phyloP scores from a whole-genome alignment of 2,888 invertebrate genomes.

The Mesoligia furuncula region DNA sequence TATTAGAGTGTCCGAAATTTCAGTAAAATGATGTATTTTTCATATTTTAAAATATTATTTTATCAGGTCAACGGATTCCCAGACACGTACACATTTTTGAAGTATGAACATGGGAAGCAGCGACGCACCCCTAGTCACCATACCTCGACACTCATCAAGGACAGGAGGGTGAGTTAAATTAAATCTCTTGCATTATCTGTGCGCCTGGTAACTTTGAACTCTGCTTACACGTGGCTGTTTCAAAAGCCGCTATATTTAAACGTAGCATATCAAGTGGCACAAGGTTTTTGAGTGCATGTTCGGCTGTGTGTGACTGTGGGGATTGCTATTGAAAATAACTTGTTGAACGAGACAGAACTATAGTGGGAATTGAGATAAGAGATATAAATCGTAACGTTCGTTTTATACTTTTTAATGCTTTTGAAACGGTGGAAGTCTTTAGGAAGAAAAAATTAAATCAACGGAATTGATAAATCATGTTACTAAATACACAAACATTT shows the following conservation, averaged over 20 bases:
- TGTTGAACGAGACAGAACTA: constrained; percentile 5
- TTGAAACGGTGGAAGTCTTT: neutral
- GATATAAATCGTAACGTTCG: neutral
- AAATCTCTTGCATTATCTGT: constrained; percentile 62
- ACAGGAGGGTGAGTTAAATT: constrained; percentile 89
- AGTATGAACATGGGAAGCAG: constrained; percentile 89
- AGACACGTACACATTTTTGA: constrained; percentile 92
- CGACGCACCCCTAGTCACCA: constrained; percentile 90
- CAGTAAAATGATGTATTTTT: neutral
- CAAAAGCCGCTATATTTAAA: constrained; percentile 59
- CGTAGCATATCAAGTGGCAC: constrained; percentile 45
- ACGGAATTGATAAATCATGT: neutral
- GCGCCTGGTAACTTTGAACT: constrained; percentile 77
- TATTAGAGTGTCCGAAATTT: neutral
- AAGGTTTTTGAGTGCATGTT: constrained; percentile 52
- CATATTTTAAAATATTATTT: neutral
- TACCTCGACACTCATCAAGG: constrained; percentile 87
- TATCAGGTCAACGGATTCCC: constrained; percentile 92
- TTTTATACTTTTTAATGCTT: neutral
- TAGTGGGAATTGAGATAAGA: no score
- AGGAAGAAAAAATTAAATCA: neutral
- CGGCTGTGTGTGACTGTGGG: constrained; percentile 1
- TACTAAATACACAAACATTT: neutral
- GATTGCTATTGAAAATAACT: neutral
- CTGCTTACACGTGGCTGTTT: constrained; percentile 77